Conservation (phyloP, 2,888 invertebrate genomes). For the Tenthredo mesomela region DNA sequence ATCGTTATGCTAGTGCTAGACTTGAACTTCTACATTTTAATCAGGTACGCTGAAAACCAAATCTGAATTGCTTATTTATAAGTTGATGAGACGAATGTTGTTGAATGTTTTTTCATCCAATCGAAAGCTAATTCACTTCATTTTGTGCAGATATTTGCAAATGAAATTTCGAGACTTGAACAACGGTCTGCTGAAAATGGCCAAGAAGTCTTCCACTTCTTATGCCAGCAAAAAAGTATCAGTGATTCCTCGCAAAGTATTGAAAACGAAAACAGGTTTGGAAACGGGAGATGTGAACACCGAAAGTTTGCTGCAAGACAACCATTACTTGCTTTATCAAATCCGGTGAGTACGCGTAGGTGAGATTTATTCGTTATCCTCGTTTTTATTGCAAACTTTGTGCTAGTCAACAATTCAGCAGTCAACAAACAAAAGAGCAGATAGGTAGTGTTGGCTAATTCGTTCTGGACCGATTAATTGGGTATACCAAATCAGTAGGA, state of each 20-base stretch:
- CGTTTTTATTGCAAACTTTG: not conserved
- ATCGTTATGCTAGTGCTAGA: too few relatives aligned
- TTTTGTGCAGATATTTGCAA: not conserved
- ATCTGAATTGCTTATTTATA: not conserved
- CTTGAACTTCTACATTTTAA: not conserved
- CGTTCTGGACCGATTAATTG: too few relatives aligned
- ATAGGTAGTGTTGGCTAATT: too few relatives aligned
- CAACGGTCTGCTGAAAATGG: not conserved
- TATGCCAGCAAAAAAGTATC: not conserved
- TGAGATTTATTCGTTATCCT: not conserved
- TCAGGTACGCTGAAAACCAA: not conserved
- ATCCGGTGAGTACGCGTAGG: not conserved
- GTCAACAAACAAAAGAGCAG: too few relatives aligned
- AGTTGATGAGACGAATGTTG: not conserved
- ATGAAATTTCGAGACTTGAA: slow-evolving; percentile 9
- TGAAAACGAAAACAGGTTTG: not conserved
- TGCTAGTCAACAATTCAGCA: too few relatives aligned
- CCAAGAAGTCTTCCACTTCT: too few relatives aligned
- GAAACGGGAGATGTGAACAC: too few relatives aligned
- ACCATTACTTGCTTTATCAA: not conserved
- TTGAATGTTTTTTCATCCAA: too few relatives aligned
- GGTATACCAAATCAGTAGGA: too few relatives aligned
- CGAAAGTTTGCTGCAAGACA: not conserved
- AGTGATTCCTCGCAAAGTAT: not conserved
- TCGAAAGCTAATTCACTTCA: not conserved